These are phyloP conservation scores for Ophraella communa DNA, from an alignment of 2,888 invertebrate genomes.

Conservation along the genomic window DNA sequence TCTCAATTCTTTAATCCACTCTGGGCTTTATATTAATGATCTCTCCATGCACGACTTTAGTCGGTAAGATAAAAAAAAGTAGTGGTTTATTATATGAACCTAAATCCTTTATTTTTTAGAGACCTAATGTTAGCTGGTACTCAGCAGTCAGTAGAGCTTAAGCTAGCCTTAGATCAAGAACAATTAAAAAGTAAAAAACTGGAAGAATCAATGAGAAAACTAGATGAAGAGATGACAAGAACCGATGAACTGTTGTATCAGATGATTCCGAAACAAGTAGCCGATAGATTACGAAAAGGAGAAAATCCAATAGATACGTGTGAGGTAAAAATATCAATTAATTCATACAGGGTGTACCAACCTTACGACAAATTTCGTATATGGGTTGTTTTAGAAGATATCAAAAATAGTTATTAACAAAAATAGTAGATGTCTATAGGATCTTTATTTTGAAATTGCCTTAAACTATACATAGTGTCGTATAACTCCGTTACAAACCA, in stretches of 20 bases:
- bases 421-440: no score
- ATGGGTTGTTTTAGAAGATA: no score
- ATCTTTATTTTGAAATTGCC: no score
- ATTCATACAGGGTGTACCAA: no score
- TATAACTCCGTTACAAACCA: no score
- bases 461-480: no score
- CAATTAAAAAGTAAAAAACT: slow-evolving; percentile 95
- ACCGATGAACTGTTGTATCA: slow-evolving; percentile 96
- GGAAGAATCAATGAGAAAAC: slow-evolving; percentile 93
- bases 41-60: slow-evolving; percentile 99
- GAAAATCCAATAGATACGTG: slow-evolving; percentile 96
- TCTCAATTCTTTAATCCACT: slow-evolving; percentile 87
- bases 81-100: no score
- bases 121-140: slow-evolving; percentile 96
- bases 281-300: slow-evolving; percentile 90
- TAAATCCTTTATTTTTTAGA: no score
- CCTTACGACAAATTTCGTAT: no score
- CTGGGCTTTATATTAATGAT: slow-evolving; percentile 96
- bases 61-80: slow-evolving; percentile 68
- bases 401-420: no score
- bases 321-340: no score
- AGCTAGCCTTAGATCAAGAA: slow-evolving; percentile 93
- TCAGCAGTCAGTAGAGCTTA: slow-evolving; percentile 96
- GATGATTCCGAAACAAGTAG: slow-evolving; percentile 98
- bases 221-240: slow-evolving; percentile 94